phyloP scores from a whole-genome alignment of 1,140 invertebrate genomes.

The Acromyrmex charruanus region DNA sequence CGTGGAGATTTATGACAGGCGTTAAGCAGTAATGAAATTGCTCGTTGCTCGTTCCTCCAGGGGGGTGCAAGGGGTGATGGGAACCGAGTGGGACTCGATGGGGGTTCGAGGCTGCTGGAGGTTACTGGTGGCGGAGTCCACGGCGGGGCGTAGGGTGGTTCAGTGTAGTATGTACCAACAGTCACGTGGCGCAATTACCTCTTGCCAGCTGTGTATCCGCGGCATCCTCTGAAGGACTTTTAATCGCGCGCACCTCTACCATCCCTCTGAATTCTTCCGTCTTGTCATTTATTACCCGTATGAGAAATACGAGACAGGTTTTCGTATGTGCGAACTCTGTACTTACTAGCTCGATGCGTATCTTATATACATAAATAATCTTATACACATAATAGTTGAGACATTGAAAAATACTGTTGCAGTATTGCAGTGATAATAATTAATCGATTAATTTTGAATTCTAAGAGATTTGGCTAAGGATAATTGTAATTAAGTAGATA shows the following conservation, averaged over 20 bases:
- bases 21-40: constrained; percentile 87
- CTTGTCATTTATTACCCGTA: constrained; percentile 78
- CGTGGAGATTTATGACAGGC: constrained; percentile 86
- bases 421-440: background rate
- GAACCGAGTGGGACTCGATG: constrained; percentile 76
- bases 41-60: constrained; percentile 85
- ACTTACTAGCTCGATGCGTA: background rate
- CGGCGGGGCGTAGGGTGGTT: constrained; percentile 62
- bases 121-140: constrained; percentile 44
- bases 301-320: constrained; percentile 66
- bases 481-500: background rate
- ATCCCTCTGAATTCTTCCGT: constrained; percentile 62
- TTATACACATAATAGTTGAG: background rate
- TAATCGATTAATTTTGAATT: background rate
- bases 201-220: constrained; percentile 78
- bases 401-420: background rate
- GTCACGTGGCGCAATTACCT: constrained; percentile 83
- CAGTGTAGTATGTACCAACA: constrained; percentile 76
- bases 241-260: constrained; percentile 75
- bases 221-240: constrained; percentile 81
- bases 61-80: constrained; percentile 74
- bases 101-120: constrained; percentile 75
- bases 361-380: background rate
- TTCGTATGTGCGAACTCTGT: background rate
- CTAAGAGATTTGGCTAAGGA: background rate